Conservation (phyloP, 1,140 invertebrate genomes). For the Liolophura sinensis region DNA sequence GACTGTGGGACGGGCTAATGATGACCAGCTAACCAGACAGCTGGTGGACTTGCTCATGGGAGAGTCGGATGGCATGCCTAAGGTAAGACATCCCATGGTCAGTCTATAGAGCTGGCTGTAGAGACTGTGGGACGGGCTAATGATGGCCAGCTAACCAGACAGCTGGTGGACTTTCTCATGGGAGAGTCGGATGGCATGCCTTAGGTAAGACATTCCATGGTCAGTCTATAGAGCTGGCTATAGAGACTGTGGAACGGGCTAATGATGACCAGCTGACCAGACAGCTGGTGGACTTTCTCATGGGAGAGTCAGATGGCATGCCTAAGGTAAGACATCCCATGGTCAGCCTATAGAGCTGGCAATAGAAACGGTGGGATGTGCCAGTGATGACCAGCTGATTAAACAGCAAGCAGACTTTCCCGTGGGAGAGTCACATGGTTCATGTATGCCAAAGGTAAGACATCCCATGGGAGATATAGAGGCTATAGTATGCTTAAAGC, state of each 20-base stretch:
- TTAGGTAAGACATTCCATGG: conserved; percentile 64
- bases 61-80: conserved; percentile 87
- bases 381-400: too few species aligned
- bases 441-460: too few species aligned
- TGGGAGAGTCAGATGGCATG: conserved; percentile 88
- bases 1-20: conserved; percentile 84
- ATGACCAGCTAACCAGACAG: conserved; percentile 81
- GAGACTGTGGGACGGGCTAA: conserved; percentile 87
- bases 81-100: conserved; percentile 61
- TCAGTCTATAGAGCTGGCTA: conserved; percentile 68
- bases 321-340: conserved; percentile 70
- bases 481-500: too few species aligned
- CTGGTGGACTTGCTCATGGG: conserved; percentile 89
- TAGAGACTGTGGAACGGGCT: conserved; percentile 84
- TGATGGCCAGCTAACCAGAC: conserved; percentile 81
- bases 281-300: conserved; percentile 83
- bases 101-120: conserved; percentile 72
- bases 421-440: too few species aligned
- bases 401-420: too few species aligned
- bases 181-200: conserved; percentile 90
- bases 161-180: conserved; percentile 85
- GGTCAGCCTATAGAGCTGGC: too few species aligned
- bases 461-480: too few species aligned
- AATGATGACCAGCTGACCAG: conserved; percentile 84
- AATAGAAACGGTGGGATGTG: too few species aligned